Evolutionary conservation across 2,888 invertebrate species (phyloP), one percentile per base, ranked within the genome.

Genomic region (Physocephala rufipes): DNA sequence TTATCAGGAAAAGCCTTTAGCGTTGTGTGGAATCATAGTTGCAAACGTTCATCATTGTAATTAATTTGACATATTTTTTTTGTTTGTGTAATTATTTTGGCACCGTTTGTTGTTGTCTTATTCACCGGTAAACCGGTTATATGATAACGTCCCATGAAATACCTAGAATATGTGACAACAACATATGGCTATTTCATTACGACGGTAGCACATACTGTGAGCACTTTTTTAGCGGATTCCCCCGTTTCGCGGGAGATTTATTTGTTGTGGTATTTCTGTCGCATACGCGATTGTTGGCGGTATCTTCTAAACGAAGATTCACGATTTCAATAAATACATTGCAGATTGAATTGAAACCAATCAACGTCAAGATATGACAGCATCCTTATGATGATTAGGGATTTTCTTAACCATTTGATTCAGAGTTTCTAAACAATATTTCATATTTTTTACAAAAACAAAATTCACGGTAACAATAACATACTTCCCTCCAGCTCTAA

Each of bases 111-210:
- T 1, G 61, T 61, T 59, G 49, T 63, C 19, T 19, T 49, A 13
- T 1, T 67, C 26, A 53, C 16, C 2, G 49, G 65, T 2, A n/a
- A 64, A 36, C 71, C n/a, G n/a, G 69, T 16, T 61, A 71, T 2
- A 65, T 73, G 1, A 65, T 73, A 0, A 73, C 71, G 73, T 69
- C 65, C 26, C 69, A 71, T 36, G 21, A 71, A 0, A 51, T 73
- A 26, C 73, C 73, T 21, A 64, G 65, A 16, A 19, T 73, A 73
- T 2, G 65, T 68, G 0, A 30, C 9, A 0, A 65, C 62, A 7
- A 15, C 28, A 16, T 2, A 30, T 12, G 73, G 73, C 7, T 58
- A 73, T 51, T 55, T 62, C 13, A 55, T 53, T 7, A 30, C 65
- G 2, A 21, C 49, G 7, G 36, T 21, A 1, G 65, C 65, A 19